These are phyloP conservation scores for Copidosoma aretas DNA, from an alignment of 2,888 invertebrate genomes.

Conservation along the genomic window DNA sequence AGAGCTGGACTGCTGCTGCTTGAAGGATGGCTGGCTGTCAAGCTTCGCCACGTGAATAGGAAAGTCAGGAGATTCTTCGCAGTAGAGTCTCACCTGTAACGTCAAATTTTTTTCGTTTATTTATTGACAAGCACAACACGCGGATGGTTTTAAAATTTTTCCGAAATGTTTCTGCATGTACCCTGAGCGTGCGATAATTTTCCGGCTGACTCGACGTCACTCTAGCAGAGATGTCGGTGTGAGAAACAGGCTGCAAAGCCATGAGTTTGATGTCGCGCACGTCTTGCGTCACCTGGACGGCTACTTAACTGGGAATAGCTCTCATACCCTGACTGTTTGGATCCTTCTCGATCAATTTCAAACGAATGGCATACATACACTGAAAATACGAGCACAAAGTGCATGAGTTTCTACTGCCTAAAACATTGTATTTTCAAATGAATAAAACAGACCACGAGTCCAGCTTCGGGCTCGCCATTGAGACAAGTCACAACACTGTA, in stretches of 20 bases:
- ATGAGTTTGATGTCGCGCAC: slow-evolving; percentile 75
- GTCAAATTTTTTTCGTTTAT: not conserved
- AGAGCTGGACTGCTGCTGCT: slow-evolving; percentile 58
- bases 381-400: slow-evolving; percentile 44
- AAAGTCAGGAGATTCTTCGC: slow-evolving; percentile 72
- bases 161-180: slow-evolving; percentile 2
- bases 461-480: slow-evolving; percentile 81
- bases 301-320: slow-evolving; percentile 65
- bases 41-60: slow-evolving; percentile 72
- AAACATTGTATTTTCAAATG: not conserved
- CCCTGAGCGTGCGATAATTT: slow-evolving; percentile 70
- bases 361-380: slow-evolving; percentile 65
- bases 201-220: slow-evolving; percentile 74
- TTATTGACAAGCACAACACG: too few relatives aligned
- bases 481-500: slow-evolving; percentile 83
- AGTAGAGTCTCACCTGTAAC: slow-evolving; percentile 68
- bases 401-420: slow-evolving; percentile 4
- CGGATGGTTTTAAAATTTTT: not conserved
- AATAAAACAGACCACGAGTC: slow-evolving; percentile 68
- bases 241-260: slow-evolving; percentile 75
- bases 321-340: slow-evolving; percentile 66
- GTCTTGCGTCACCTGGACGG: slow-evolving; percentile 67
- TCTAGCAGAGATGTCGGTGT: slow-evolving; percentile 79
- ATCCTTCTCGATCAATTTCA: slow-evolving; percentile 64
- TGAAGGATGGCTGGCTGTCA: slow-evolving; percentile 63